phyloP scores from a whole-genome alignment of 2,888 invertebrate species.

The Acronicta aceris region DNA sequence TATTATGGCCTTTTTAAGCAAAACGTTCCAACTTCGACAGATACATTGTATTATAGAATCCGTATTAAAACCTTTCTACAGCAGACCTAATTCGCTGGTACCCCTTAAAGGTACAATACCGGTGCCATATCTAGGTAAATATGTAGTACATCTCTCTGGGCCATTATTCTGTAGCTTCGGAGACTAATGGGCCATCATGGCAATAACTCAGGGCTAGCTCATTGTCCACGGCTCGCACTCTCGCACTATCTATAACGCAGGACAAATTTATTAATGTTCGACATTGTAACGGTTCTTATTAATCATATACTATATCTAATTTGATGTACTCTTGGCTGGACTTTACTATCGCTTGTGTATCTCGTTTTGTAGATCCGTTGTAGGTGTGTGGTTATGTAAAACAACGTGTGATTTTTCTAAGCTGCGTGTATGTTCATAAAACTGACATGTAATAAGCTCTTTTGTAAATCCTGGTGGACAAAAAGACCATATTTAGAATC shows the following conservation, averaged over 20 bases:
- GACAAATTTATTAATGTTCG: slow-evolving; percentile 88
- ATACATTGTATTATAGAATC: slow-evolving; percentile 35
- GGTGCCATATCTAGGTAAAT: slow-evolving; percentile 70
- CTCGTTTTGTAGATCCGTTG: slow-evolving; percentile 36
- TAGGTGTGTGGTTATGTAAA: slow-evolving; percentile 1
- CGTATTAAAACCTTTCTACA: slow-evolving; percentile 39
- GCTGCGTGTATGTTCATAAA: not conserved
- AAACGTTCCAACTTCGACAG: no score
- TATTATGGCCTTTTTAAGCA: no score
- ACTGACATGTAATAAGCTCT: no score
- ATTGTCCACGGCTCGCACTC: slow-evolving; percentile 85
- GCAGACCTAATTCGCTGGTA: slow-evolving; percentile 28
- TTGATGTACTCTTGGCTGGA: slow-evolving; percentile 71
- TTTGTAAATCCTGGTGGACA: no score
- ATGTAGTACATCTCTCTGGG: slow-evolving; percentile 63
- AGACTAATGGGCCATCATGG: slow-evolving; percentile 85
- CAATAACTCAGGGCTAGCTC: slow-evolving; percentile 84
- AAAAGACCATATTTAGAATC: no score
- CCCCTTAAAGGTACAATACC: slow-evolving; percentile 57
- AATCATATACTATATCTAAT: slow-evolving; percentile 76
- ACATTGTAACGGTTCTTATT: slow-evolving; percentile 80
- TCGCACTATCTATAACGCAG: slow-evolving; percentile 83
- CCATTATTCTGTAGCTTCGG: slow-evolving; percentile 83
- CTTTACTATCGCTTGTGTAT: slow-evolving; percentile 44
- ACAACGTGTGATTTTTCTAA: not conserved